phyloP scores from a whole-genome alignment of 2,888 invertebrate species.

The Schizotus pectinicornis region DNA sequence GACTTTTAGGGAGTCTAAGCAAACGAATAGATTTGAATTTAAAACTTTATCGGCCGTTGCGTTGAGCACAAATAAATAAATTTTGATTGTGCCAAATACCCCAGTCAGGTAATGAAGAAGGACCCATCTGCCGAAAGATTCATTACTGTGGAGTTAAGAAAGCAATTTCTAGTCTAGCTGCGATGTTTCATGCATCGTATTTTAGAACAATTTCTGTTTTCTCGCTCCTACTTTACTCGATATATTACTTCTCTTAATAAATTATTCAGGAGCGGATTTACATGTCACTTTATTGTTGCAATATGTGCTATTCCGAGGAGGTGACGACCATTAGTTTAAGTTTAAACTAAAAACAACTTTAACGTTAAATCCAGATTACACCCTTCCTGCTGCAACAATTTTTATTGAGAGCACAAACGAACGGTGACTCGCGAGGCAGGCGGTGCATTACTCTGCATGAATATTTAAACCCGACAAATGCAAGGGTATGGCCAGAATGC shows the following conservation, averaged over 20 bases:
- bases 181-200: slow-evolving; percentile 9
- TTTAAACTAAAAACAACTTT: no score
- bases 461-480: no score
- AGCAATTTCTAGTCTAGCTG: slow-evolving; percentile 7
- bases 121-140: slow-evolving; percentile 3
- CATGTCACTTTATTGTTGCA: no score
- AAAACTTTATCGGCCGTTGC: neutral
- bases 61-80: slow-evolving; percentile 18
- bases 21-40: no score
- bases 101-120: slow-evolving; percentile 2
- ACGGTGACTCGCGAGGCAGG: no score
- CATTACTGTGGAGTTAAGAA: slow-evolving; percentile 7
- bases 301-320: no score
- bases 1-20: no score
- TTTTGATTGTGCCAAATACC: slow-evolving; percentile 19
- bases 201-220: slow-evolving; percentile 1
- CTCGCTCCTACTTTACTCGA: neutral
- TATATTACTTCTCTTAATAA: slow-evolving; percentile 12
- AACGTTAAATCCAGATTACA: no score
- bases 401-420: no score
- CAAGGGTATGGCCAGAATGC: neutral
- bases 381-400: no score
- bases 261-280: slow-evolving; percentile 15
- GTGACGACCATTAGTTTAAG: no score
- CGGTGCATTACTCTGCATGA: no score